Base-by-base conservation (phyloP, 2,888 invertebrate genomes). In the Neuroscelio doddi region DNA sequence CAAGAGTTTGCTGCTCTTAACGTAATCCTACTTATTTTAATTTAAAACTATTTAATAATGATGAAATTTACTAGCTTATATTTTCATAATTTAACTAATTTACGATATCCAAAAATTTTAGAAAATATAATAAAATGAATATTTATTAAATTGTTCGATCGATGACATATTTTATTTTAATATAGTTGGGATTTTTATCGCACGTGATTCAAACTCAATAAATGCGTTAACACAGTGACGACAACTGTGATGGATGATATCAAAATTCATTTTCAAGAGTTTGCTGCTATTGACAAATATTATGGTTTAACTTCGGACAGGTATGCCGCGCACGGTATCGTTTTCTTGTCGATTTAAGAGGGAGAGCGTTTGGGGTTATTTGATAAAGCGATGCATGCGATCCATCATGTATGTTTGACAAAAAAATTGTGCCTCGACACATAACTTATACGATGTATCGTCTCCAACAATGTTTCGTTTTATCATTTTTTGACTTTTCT, bases 321-420 rank as follows among this genome's bases (percentile, higher is more conserved):
- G 58, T 56, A 63, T 49, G 61, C 45, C 21, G 29, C 44, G 56
- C 34, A 38, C 45, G 12, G n/a, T 53, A 41, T 50, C 67, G 52
- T 63, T 67, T 59, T 55, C 52, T 67, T 57, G 55, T 63, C 56
- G 57, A 61, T 61, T 58, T 36, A 61, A 55, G 57, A 55, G 58
- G 32, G 61, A 57, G 61, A 56, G 34, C 34, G 34, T 30, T 32
- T 34, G 34, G 21, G 21, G 21, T 21, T 64, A 45, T 57, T 68
- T 64, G 61, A 77, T 77, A 77, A 77, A 74, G 73, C 74, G 73
- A 70, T 70, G 68, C 63, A 52, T 61, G 64, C 72, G 68, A 78
- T 77, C 75, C 75, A 74, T 78, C 77, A 78, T 73, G 73, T 44
- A 47, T 46, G 59, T 64, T 64, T 64, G 64, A 61, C 68, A 61